Base-by-base conservation (phyloP, 2,888 invertebrate species). In the Dryocosmus kuriphilus region DNA sequence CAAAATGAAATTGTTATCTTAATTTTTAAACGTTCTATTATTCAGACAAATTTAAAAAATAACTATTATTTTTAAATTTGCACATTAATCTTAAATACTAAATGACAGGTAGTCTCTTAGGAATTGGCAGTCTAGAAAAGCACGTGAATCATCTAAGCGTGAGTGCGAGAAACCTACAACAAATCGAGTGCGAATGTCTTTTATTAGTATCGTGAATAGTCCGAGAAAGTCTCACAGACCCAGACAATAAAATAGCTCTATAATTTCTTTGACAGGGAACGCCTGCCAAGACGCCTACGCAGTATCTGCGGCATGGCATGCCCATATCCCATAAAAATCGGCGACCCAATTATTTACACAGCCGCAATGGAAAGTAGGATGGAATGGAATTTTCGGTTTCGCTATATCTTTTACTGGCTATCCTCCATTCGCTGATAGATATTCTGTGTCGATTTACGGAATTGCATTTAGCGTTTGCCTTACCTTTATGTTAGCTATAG, bases 301-400 rank as follows among this genome's bases (percentile, higher is more conserved):
- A n/a, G 71, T 71, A 67, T 67, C 71, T 61, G 61, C 27, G 71
- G 78, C 67, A 73, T 62, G 71, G 78, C 67, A 73, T 62, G 35
- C 46, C 55, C 78, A 63, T 78, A 78, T 78, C 77, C 65, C 55
- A 65, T 76, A 76, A 65, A 81, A 81, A 80, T 61, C 74, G 75
- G 51, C 80, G 83, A 83, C 84, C 85, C 73, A 84, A 86, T 87
- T 85, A 82, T 80, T 80, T 82, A 78, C 77, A 78, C 78, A 74
- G 75, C 82, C 81, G 78, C 83, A 86, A 86, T 88, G 88, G 90
- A 89, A 90, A 90, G 90, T 90, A 85, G 90, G 89, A 86, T 90
- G 88, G 85, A 83, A 82, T 84, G 84, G 88, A 90, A 90, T 89
- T 89, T 90, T 89, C 85, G 86, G 90, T 91, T 91, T 87, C 87